phyloP scores from a whole-genome alignment of 2,888 invertebrate species.

The Plebejus anna region DNA sequence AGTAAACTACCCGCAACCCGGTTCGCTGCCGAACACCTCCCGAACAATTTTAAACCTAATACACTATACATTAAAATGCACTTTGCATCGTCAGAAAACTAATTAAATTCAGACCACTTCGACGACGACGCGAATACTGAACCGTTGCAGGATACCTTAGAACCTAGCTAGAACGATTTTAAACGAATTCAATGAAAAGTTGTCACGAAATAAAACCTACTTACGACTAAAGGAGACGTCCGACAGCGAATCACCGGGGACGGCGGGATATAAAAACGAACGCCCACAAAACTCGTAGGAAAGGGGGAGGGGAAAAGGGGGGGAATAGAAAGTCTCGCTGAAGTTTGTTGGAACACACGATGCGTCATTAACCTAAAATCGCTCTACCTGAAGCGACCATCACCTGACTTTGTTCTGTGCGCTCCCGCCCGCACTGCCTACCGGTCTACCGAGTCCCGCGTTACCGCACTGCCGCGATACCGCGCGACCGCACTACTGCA shows the following conservation, averaged over 20 bases:
- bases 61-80: conserved; percentile 61
- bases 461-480: background rate
- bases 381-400: conserved; percentile 42
- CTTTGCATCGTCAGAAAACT: conserved; percentile 49
- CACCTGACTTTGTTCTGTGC: conserved; percentile 59
- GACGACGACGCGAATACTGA: conserved; percentile 54
- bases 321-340: conserved; percentile 62
- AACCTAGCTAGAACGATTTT: conserved; percentile 50
- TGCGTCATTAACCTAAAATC: conserved; percentile 66
- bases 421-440: conserved; percentile 45
- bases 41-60: conserved; percentile 49
- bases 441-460: conserved; percentile 29
- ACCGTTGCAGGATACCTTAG: conserved; percentile 43
- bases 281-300: conserved; percentile 41
- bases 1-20: conserved; percentile 69
- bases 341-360: conserved; percentile 72
- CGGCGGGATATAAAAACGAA: conserved; percentile 48
- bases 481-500: background rate
- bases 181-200: conserved; percentile 41
- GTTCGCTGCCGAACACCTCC: conserved; percentile 57
- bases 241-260: conserved; percentile 48
- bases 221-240: conserved; percentile 60
- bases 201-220: conserved; percentile 58
- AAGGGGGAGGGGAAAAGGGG: conserved; percentile 38
- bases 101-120: conserved; percentile 53